Conservation (phyloP, 2,888 invertebrate species). For the Gisinianus flammeolus region DNA sequence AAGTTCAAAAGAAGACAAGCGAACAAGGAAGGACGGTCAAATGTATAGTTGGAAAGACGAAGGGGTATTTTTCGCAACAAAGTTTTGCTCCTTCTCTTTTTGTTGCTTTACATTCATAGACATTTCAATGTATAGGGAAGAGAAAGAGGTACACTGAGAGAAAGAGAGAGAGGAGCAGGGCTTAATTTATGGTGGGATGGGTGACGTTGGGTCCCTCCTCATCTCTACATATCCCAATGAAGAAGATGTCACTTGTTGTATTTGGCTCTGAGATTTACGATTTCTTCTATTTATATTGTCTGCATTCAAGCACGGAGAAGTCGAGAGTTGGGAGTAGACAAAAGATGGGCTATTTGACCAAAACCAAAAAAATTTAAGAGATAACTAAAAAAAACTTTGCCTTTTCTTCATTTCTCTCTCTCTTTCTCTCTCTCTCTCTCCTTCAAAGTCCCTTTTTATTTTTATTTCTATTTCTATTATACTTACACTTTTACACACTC, state of each 20-base stretch:
- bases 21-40: not conserved
- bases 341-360: not conserved
- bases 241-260: constrained; percentile 32
- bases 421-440: not conserved
- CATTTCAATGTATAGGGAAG: not conserved
- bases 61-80: not conserved
- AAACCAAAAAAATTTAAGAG: not conserved
- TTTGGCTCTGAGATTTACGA: constrained; percentile 19
- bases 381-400: not conserved
- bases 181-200: constrained; percentile 29
- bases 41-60: not conserved
- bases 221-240: constrained; percentile 6
- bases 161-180: not conserved
- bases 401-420: not conserved
- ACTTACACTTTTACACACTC: too few relatives aligned
- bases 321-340: not conserved
- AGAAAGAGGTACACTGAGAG: not conserved
- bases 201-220: constrained; percentile 16
- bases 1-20: not conserved
- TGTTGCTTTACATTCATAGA: not conserved
- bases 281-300: constrained; percentile 32
- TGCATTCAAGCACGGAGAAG: not conserved
- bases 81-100: not conserved
- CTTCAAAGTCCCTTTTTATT: too few relatives aligned
- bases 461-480: too few relatives aligned